Evolutionary conservation across 2,113 vertebrate genomes (phyloP).

Genomic region (Eulemur macaco): DNA sequence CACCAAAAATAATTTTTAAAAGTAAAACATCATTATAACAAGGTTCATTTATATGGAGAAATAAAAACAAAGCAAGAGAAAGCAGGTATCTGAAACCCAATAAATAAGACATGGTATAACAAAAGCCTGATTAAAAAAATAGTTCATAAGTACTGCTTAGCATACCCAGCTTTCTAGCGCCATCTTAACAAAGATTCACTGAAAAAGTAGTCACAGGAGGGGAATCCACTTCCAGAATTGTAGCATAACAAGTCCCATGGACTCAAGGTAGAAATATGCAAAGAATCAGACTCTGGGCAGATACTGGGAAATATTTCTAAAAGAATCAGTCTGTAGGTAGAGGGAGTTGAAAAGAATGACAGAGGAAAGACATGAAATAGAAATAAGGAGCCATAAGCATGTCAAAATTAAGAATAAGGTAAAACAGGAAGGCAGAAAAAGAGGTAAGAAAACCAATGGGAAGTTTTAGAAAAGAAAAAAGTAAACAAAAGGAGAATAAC

Average conservation of each 20-base stretch:
- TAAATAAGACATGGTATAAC: neutral
- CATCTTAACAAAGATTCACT: slow-evolving; percentile 17
- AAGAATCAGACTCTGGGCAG: neutral
- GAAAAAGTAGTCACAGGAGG: neutral
- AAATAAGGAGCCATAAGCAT: neutral
- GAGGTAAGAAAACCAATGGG: too few relatives aligned
- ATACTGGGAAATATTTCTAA: slow-evolving; percentile 18
- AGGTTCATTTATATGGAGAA: slow-evolving; percentile 17
- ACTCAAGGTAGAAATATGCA: neutral
- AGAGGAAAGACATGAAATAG: neutral
- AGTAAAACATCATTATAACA: slow-evolving; percentile 24
- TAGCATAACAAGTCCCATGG: neutral
- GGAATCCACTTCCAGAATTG: neutral
- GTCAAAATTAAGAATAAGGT: neutral
- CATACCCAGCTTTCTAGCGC: neutral
- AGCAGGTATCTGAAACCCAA: neutral
- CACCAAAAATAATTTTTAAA: slow-evolving; percentile 16
- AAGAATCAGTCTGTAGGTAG: neutral
- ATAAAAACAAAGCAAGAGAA: slow-evolving; percentile 26
- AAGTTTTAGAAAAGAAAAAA: too few relatives aligned
- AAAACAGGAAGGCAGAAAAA: too few relatives aligned
- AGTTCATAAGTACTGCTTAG: neutral
- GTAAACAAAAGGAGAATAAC: too few relatives aligned
- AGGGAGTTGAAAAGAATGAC: neutral
- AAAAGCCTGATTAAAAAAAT: neutral